Evolutionary conservation across 2,888 invertebrate genomes (phyloP), one percentile per base, ranked within the genome.

Genomic region (Eumerus sabulonum): DNA sequence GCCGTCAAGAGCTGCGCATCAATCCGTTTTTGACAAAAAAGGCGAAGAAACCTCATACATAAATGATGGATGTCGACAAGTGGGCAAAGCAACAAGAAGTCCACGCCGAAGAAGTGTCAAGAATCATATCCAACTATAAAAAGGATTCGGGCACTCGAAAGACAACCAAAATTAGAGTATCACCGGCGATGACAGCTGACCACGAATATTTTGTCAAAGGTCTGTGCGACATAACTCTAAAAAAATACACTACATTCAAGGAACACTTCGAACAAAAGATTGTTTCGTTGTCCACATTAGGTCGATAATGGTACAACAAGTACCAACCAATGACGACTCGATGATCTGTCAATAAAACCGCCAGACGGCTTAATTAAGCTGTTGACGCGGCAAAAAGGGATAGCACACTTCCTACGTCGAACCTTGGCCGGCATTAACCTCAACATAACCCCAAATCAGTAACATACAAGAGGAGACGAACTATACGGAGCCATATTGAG

Each of bases 381-480:
- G 48, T 5, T 48, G 48, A 48, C 27, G n/a, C 0, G 18, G 18
- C 9, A 48, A 18, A 48, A 14, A 0, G 0, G 27, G 4, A 19
- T 48, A 27, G 1, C 27, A 18, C 18, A 19, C 9, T 48, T 19
- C 9, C 1, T 48, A 48, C 17, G 19, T 1, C 48, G 48, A 18
- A 48, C 19, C 18, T 19, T 19, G 48, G 48, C 19, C 48, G 1
- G n/a, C 27, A 19, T 18, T 1, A 48, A 48, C 48, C 48, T 27
- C 12, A 48, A 48, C 12, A 27, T n/a, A 48, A 19, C 12, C n/a
- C 18, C 48, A 51, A 51, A 51, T 51, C 36, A 51, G 35, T 13
- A 35, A 35, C 1, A 14, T 51, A 50, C 19, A 50, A 50, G n/a
- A n/a, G n/a, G n/a, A n/a, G n/a, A n/a, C n/a, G n/a, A n/a, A n/a